Conservation (phyloP, 23 tunicate genomes). For the Oikopleura vanhoeffeni region DNA sequence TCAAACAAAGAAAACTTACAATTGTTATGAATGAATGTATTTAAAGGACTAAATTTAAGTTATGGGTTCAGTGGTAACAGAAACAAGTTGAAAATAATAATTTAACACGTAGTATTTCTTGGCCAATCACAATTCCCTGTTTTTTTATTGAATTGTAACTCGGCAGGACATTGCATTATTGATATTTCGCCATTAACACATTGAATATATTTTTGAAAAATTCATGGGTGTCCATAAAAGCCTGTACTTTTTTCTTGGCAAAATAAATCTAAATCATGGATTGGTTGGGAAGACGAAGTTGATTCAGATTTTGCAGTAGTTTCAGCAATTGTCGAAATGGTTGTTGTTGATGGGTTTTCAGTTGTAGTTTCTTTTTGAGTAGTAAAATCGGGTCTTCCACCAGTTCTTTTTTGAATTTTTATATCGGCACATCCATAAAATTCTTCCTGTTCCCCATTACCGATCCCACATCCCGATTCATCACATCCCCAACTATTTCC, state of each 20-base stretch:
- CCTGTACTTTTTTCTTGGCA: neutral
- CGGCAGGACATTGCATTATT: conserved; percentile 23
- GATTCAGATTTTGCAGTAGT: neutral
- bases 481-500: conserved; percentile 48
- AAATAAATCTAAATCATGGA: neutral
- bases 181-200: conserved; percentile 18
- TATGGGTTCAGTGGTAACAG: too few species aligned
- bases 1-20: too few species aligned
- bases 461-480: conserved; percentile 25
- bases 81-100: too few species aligned
- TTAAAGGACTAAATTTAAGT: too few species aligned
- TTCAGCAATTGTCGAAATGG: neutral
- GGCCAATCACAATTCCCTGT: conserved; percentile 29
- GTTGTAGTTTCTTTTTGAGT: neutral
- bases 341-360: neutral
- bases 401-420: conserved; percentile 7
- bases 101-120: conserved; percentile 19
- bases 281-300: neutral
- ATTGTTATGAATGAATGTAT: too few species aligned
- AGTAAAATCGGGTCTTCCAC: neutral
- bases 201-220: conserved; percentile 25
- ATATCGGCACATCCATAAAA: conserved; percentile 62
- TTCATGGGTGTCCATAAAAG: neutral
- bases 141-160: conserved; percentile 22
- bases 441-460: conserved; percentile 49